Conservation (phyloP, 2,797 vertebrate species). For the Decapterus maruadsi region DNA sequence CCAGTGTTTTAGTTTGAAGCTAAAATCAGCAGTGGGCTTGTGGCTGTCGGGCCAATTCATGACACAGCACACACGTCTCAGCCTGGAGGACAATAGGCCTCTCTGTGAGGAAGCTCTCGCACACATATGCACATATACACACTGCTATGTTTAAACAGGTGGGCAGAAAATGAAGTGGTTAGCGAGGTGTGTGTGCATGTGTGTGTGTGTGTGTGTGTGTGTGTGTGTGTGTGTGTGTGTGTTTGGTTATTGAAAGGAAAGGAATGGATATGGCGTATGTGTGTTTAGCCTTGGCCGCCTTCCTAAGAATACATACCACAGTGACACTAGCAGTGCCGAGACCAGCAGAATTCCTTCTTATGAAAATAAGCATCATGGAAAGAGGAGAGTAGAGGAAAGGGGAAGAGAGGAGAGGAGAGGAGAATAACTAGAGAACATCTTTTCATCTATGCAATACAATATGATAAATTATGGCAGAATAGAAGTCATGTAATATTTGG, state of each 20-base stretch:
- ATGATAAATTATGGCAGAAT: too few species aligned
- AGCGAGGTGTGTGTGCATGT: slow-evolving; percentile 46
- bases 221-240: slow-evolving; percentile 30
- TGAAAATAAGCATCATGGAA: slow-evolving; percentile 80
- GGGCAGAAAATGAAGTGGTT: slow-evolving; percentile 73
- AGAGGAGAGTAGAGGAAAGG: slow-evolving; percentile 19
- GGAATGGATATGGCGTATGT: slow-evolving; percentile 76
- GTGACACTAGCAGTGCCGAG: slow-evolving; percentile 74
- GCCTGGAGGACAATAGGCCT: slow-evolving; percentile 72
- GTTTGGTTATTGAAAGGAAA: slow-evolving; percentile 76
- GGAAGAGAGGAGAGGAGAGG: slow-evolving; percentile 4
- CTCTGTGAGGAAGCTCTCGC: slow-evolving; percentile 68
- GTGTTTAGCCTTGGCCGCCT: slow-evolving; percentile 75
- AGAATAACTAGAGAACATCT: too few species aligned
- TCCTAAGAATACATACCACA: slow-evolving; percentile 78
- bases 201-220: slow-evolving; percentile 25
- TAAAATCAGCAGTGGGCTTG: slow-evolving; percentile 77
- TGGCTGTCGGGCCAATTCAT: slow-evolving; percentile 72
- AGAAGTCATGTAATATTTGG: too few species aligned
- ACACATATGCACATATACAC: slow-evolving; percentile 61
- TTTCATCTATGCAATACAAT: too few species aligned
- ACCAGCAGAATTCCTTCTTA: slow-evolving; percentile 79
- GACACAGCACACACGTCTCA: slow-evolving; percentile 76
- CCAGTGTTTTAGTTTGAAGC: slow-evolving; percentile 69
- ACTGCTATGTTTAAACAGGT: slow-evolving; percentile 83